Percentiles rank a stretch among this genome's conserved stretches.
These are phyloP conservation scores for Pocillopora damicornis DNA, from an alignment of 64 coral and sea anemone species.

Conservation along the genomic window DNA sequence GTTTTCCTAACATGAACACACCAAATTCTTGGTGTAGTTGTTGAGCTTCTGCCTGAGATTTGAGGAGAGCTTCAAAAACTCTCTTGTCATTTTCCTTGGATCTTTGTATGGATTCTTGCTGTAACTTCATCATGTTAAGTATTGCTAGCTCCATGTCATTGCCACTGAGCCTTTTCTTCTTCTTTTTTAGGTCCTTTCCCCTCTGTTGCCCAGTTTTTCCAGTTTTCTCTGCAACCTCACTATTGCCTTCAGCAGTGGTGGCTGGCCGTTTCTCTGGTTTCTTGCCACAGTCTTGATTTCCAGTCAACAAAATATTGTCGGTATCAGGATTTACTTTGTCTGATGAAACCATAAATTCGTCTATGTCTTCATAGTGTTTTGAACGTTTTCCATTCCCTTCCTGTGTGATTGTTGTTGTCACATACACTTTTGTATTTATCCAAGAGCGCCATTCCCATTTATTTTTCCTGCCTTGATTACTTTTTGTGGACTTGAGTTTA, in stretches of 20 bases:
- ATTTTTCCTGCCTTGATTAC: conserved; percentile 51
- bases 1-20: conserved; percentile 24
- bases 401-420: conserved; percentile 54
- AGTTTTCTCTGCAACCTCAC: no score
- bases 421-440: conserved; percentile 50
- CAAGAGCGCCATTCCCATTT: conserved; percentile 33
- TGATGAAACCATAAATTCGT: conserved; percentile 48
- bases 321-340: conserved; percentile 53
- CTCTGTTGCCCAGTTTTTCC: no score
- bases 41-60: conserved; percentile 34
- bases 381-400: conserved; percentile 46
- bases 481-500: conserved; percentile 43
- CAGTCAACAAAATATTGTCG: neutral
- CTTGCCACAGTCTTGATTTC: no score
- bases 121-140: conserved; percentile 47
- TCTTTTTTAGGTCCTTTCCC: no score
- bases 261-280: no score
- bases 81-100: conserved; percentile 57
- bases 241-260: no score
- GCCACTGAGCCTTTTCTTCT: neutral
- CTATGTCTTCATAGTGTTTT: conserved; percentile 50
- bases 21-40: conserved; percentile 11
- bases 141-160: conserved; percentile 50
- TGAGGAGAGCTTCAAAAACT: conserved; percentile 42
- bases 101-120: conserved; percentile 54